phyloP scores from a whole-genome alignment of 2,888 invertebrate species.

The Eutolmus rufibarbis region DNA sequence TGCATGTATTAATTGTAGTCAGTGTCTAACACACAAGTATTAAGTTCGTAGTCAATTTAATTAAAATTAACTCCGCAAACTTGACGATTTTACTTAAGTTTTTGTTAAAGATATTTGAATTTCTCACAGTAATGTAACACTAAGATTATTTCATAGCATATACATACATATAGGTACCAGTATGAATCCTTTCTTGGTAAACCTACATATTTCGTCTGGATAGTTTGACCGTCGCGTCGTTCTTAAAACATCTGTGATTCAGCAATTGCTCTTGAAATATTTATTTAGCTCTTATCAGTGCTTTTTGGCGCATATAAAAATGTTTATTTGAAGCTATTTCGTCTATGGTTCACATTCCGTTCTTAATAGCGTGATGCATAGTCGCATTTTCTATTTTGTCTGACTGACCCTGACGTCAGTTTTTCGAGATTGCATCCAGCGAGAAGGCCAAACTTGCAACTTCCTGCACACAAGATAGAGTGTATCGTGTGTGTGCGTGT shows the following conservation, averaged over 20 bases:
- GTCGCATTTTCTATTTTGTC: neutral
- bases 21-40: too few species aligned
- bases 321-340: neutral
- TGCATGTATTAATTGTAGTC: too few species aligned
- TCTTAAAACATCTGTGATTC: neutral
- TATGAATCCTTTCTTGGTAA: too few species aligned
- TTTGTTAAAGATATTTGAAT: too few species aligned
- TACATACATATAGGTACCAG: too few species aligned
- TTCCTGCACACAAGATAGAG: constrained; percentile 10
- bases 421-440: constrained; percentile 5
- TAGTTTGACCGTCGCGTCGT: too few species aligned
- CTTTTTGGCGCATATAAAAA: neutral
- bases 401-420: constrained; percentile 7
- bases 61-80: too few species aligned
- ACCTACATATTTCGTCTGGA: too few species aligned
- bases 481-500: neutral
- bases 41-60: too few species aligned
- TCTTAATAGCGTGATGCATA: neutral
- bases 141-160: too few species aligned
- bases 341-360: neutral
- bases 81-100: too few species aligned
- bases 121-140: too few species aligned
- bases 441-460: constrained; percentile 14
- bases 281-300: neutral
- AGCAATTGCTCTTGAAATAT: neutral